Evolutionary conservation across 2,113 vertebrate genomes (phyloP).

Genomic region (Clinocottus analis): DNA sequence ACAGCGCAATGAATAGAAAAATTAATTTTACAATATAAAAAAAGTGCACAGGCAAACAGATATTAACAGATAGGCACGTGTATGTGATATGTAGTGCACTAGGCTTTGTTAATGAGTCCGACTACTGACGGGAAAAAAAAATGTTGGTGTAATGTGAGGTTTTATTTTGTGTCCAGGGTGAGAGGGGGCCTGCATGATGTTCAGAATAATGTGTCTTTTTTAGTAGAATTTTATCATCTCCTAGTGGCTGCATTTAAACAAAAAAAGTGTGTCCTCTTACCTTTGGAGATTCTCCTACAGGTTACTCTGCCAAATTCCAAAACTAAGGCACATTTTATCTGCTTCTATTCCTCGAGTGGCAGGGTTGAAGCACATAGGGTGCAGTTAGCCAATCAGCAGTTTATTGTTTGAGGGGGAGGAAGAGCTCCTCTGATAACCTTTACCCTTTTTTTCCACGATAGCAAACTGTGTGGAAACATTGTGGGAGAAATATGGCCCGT

Average conservation of each 20-base stretch:
- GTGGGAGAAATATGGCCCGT: slow-evolving; percentile 12
- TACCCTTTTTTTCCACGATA: background rate
- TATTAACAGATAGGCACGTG: too few species aligned
- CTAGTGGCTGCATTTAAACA: background rate
- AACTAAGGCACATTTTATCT: background rate
- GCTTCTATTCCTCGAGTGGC: background rate
- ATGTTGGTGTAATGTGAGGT: too few species aligned
- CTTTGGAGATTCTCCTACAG: background rate
- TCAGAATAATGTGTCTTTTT: background rate
- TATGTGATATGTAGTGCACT: too few species aligned
- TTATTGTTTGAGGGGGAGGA: background rate
- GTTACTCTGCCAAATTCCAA: background rate
- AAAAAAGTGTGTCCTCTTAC: too few species aligned
- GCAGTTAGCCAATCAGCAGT: background rate
- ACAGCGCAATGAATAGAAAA: too few species aligned
- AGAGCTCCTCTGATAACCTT: background rate
- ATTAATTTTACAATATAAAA: too few species aligned
- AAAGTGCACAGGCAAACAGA: too few species aligned
- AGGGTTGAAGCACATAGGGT: background rate
- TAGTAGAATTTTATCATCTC: background rate
- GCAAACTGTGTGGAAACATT: slow-evolving; percentile 32
- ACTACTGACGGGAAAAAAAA: too few species aligned
- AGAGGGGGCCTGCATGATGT: too few species aligned
- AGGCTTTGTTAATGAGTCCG: too few species aligned
- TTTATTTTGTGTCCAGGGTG: too few species aligned